phyloP scores from a whole-genome alignment of 2,113 vertebrate genomes.

The Gallinago jamesoni region DNA sequence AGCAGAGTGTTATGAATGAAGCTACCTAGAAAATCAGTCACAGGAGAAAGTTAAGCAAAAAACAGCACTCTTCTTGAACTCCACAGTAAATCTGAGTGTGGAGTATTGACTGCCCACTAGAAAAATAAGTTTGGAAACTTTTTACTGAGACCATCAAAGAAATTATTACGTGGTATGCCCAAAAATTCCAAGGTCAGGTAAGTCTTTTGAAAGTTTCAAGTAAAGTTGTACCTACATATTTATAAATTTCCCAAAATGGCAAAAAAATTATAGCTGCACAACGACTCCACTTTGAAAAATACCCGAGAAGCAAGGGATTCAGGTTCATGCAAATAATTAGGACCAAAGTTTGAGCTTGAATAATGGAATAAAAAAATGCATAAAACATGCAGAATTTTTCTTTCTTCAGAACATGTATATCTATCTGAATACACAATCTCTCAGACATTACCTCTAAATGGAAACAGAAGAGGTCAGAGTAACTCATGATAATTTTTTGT shows the following conservation, averaged over 20 bases:
- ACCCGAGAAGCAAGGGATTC: background rate
- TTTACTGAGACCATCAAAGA: background rate
- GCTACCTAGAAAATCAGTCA: conserved; percentile 23
- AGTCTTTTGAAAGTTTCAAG: background rate
- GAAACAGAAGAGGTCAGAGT: background rate
- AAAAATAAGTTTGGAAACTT: conserved; percentile 8
- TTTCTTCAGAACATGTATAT: background rate
- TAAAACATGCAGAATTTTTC: background rate
- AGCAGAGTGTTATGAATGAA: background rate
- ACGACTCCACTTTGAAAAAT: background rate
- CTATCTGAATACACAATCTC: background rate
- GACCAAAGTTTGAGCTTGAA: background rate
- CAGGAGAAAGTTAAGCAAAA: background rate
- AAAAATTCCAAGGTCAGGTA: background rate
- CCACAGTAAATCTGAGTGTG: conserved; percentile 22
- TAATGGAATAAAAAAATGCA: background rate
- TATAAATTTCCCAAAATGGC: background rate
- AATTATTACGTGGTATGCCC: background rate
- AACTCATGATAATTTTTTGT: background rate
- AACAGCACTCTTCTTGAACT: background rate
- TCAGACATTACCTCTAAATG: background rate
- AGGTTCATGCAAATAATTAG: background rate
- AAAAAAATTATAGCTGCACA: background rate
- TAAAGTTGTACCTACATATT: background rate
- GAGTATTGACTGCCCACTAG: background rate